phyloP scores from a whole-genome alignment of 2,888 invertebrate genomes.

The Aleiodes leptofemur region DNA sequence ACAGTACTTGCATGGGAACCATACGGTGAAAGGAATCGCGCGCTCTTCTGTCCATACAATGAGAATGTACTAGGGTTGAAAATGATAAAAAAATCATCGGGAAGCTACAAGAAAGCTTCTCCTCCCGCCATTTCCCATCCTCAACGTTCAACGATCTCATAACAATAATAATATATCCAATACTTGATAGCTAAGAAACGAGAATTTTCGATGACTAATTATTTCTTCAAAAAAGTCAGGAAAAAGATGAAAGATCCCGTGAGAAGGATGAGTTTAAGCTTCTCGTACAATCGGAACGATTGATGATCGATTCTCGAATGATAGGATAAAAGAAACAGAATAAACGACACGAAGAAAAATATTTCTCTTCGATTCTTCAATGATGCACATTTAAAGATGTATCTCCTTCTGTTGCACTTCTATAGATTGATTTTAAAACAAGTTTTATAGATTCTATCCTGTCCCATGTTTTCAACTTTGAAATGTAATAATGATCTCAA shows the following conservation, averaged over 20 bases:
- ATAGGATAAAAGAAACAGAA: background rate
- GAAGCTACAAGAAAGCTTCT: constrained; percentile 24
- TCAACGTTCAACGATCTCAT: no score
- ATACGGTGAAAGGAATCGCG: constrained; percentile 47
- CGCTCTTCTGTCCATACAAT: constrained; percentile 29
- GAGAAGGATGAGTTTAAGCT: background rate
- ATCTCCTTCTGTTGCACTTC: constrained; percentile 13
- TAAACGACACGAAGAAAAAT: background rate
- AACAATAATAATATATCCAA: no score
- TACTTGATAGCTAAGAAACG: background rate
- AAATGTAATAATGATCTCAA: constrained; percentile 50
- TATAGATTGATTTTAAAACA: background rate
- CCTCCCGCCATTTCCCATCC: background rate
- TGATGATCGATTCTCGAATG: background rate
- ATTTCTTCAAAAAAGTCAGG: background rate
- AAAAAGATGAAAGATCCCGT: background rate
- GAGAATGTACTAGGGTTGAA: background rate
- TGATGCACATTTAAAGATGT: background rate
- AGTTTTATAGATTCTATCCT: no score
- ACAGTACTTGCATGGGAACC: constrained; percentile 41
- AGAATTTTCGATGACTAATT: background rate
- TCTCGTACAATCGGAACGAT: background rate
- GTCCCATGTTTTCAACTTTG: constrained; percentile 33
- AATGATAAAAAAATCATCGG: constrained; percentile 33
- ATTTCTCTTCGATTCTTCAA: background rate